Conservation (phyloP, 1,140 invertebrate species). For the Bombus haemorrhoidalis region DNA sequence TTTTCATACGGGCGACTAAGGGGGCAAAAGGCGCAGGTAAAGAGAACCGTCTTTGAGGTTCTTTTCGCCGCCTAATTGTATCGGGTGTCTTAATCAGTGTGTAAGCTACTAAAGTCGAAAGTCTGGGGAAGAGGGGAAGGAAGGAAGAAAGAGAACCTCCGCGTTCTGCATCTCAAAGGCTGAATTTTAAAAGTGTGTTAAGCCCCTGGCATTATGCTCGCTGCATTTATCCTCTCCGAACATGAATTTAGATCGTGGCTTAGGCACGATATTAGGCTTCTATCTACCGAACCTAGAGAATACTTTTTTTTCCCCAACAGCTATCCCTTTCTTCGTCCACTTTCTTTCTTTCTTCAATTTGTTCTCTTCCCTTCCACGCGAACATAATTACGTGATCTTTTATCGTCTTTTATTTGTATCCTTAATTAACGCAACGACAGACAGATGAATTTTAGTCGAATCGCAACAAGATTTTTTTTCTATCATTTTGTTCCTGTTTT, state of each 20-base stretch:
- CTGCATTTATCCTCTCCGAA: slow-evolving; percentile 72
- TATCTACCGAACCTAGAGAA: slow-evolving; percentile 20
- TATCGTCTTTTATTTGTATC: too few species aligned
- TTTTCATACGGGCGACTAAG: background rate
- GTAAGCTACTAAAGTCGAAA: slow-evolving; percentile 79
- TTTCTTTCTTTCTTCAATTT: background rate
- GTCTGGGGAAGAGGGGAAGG: slow-evolving; percentile 25
- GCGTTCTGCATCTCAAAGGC: slow-evolving; percentile 81
- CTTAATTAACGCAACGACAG: too few species aligned
- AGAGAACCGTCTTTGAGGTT: slow-evolving; percentile 77
- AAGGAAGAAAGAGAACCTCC: background rate
- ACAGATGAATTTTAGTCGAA: too few species aligned
- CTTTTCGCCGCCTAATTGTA: slow-evolving; percentile 81
- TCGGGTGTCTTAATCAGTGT: slow-evolving; percentile 82
- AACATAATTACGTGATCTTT: too few species aligned
- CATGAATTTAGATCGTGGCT: slow-evolving; percentile 75
- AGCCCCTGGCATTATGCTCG: slow-evolving; percentile 74
- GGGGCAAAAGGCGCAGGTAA: slow-evolving; percentile 26
- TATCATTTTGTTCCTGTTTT: too few species aligned
- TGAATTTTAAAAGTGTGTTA: slow-evolving; percentile 80
- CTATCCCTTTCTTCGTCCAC: background rate
- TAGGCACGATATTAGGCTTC: slow-evolving; percentile 28
- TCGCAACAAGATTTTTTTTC: too few species aligned
- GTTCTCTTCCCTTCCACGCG: too few species aligned
- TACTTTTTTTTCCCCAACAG: background rate